Base-by-base conservation (phyloP, 2,888 invertebrate species). In the Drosophila basisetae region DNA sequence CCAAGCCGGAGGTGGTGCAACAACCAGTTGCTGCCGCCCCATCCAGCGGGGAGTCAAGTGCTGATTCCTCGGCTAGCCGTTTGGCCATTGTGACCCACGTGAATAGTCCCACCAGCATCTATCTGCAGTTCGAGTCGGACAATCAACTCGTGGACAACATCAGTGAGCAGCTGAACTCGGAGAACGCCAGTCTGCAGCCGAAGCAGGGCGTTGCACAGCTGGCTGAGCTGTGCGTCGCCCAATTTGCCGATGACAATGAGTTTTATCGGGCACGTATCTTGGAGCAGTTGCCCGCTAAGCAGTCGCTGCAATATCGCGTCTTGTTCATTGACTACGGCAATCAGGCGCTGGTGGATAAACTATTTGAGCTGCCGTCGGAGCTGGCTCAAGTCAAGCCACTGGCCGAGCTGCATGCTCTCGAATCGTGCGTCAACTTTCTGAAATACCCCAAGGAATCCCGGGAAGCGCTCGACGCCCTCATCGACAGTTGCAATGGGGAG, bases 241-340 rank as follows among this genome's bases (percentile, higher is more conserved):
- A 96, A 81, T 98, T 97, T 92, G 94, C 95, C 1, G 96, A 95
- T 0, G 98, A 98, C 91, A 95, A 96, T 7, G 95, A 95, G 73
- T 98, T 98, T 97, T 99, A 99, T 93, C 95, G 99, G 70, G 98
- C 98, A 0, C 95, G 96, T 90, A 95, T 99, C 11, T 94, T 98
- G 47, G 97, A 97, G 86, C 52, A 75, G 22, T 16, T 82, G 76
- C 80, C 95, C 76, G 95, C 69, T 4, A 54, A 72, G 95, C 10
- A 69, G 5, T 30, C 76, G 43, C 64, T 80, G 18, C 78, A 96
- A 37, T 96, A 95, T 0, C 96, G 96, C 0, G 96, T 97, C 0
- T 94, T 96, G 7, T 96, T 96, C 83, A 94, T 96, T 6, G 96
- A 96, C 91, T 96, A 95, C 83, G 96, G 96, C 7, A 96, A 95